Evolutionary conservation across 2,888 invertebrate genomes (phyloP).

Genomic region (Pseudoips prasinana): DNA sequence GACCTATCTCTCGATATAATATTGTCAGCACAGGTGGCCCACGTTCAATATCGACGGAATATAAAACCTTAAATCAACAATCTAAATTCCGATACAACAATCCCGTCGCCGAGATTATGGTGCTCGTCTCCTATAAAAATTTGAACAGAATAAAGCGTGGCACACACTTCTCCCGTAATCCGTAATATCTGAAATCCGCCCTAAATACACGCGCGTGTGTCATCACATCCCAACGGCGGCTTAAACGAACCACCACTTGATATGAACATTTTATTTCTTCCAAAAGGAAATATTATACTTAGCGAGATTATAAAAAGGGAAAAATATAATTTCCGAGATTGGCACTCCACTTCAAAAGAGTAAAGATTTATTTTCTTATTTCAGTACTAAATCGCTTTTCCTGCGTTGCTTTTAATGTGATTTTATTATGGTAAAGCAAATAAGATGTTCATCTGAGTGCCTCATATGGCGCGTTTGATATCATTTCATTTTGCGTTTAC

Average conservation of each 20-base stretch:
- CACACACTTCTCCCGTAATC: constrained; percentile 30
- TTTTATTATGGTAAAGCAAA: constrained; percentile 39
- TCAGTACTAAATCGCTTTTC: constrained; percentile 36
- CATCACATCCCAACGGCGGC: constrained; percentile 33
- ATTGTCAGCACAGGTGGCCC: too few species aligned
- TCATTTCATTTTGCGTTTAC: constrained; percentile 32
- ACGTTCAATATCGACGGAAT: constrained; percentile 7
- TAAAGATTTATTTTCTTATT: constrained; percentile 39
- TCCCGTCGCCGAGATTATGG: constrained; percentile 23
- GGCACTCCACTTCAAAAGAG: constrained; percentile 43
- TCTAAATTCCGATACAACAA: constrained; percentile 16
- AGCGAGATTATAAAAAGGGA: constrained; percentile 43
- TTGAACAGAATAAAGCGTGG: constrained; percentile 33
- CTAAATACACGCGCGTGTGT: constrained; percentile 38
- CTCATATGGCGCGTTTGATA: constrained; percentile 22
- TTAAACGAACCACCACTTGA: constrained; percentile 34
- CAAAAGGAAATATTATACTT: constrained; percentile 46
- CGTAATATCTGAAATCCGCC: constrained; percentile 16
- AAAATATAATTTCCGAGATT: constrained; percentile 55
- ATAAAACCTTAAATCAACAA: constrained; percentile 13
- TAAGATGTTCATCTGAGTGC: constrained; percentile 31
- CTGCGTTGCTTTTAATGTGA: constrained; percentile 40
- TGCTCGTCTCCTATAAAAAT: constrained; percentile 29
- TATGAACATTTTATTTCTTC: constrained; percentile 32
- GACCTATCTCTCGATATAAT: neutral